Base-by-base conservation (phyloP, 2,888 invertebrate genomes). In the Antheraea yamamai region DNA sequence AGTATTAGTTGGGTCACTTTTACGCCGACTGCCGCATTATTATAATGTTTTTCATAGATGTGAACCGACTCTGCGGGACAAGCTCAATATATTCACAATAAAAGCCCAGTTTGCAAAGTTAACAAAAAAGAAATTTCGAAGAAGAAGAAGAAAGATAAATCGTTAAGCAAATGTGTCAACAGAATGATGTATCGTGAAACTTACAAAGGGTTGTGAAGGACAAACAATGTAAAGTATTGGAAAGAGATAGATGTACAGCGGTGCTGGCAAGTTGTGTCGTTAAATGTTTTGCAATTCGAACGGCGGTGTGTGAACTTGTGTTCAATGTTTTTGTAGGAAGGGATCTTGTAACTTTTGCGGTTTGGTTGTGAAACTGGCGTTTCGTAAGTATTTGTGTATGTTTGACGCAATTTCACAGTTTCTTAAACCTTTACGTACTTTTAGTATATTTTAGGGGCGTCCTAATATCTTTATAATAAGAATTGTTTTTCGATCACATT, bases 261-360 rank as follows among this genome's bases (percentile, higher is more conserved):
- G 7, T 12, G 30, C 55, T 66, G 61, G 74, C 75, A 76, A 79
- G 73, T 79, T 78, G 75, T 76, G 78, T 79, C 77, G 79, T 81
- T 81, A 79, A 78, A 78, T 77, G 80, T 79, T 39, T 79, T 75
- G 76, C 78, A 79, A 79, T 79, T 79, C 79, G 79, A 81, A 81
- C 81, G 80, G 79, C 77, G 76, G 77, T 75, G 77, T 76, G 66
- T 75, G 74, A 81, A 81, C 79, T 81, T 80, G 78, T 78, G 77
- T 80, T 66, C 64, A 14, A 30, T 66, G 16, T 66, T 66, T 26
- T 66, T 30, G 26, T 66, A 35, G 35, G n/a, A 35, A 7, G 23
- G 47, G 10, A 20, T 39, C 52, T 68, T 52, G 26, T 30, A 73
- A 73, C 73, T 73, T 55, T 52, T 14, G 30, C 23, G 51, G 52